These are phyloP conservation scores for Mactromeris polynyma DNA, from an alignment of 2,888 invertebrate genomes.

Conservation along the genomic window DNA sequence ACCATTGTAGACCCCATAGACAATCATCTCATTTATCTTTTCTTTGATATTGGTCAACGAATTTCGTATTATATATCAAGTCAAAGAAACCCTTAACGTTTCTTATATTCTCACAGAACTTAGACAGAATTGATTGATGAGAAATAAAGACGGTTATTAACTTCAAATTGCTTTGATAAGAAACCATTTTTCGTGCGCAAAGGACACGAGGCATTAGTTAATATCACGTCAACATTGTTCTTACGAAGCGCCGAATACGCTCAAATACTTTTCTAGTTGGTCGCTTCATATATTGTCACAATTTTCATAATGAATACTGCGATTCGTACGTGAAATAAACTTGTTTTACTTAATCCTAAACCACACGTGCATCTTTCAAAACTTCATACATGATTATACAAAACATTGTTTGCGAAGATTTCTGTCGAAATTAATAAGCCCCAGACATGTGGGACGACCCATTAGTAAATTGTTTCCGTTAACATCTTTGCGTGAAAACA, in stretches of 20 bases:
- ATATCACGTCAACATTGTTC: neutral
- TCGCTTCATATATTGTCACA: no score
- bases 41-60: neutral
- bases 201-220: neutral
- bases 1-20: neutral
- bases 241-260: neutral
- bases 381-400: no score
- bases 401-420: no score
- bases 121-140: conserved; percentile 1
- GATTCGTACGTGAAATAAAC: no score
- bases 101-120: neutral
- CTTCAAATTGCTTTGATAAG: neutral
- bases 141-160: neutral
- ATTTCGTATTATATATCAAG: neutral
- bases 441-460: no score
- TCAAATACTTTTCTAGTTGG: no score
- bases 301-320: no score
- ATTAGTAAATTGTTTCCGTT: no score
- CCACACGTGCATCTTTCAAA: no score
- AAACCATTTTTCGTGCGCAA: neutral
- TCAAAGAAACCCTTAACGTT: neutral
- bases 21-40: neutral
- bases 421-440: no score
- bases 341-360: no score
- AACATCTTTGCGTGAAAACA: no score